phyloP scores from a whole-genome alignment of 2,797 vertebrate genomes.

The Macroramphosus scolopax region DNA sequence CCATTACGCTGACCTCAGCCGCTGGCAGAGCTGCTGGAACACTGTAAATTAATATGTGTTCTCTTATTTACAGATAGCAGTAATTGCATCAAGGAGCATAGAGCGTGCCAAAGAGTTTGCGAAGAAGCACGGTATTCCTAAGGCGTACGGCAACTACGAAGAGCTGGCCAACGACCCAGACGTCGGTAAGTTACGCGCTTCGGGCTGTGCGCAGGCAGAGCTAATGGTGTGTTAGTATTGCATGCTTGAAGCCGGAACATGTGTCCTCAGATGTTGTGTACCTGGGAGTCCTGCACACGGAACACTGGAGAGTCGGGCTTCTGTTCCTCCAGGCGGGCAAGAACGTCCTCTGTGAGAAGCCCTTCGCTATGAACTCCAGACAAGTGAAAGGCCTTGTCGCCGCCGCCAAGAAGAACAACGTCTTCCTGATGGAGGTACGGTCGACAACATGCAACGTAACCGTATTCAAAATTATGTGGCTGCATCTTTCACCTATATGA shows the following conservation, averaged over 20 bases:
- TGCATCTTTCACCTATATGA: too few species aligned
- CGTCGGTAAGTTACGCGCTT: conserved; percentile 65
- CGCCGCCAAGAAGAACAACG: conserved; percentile 58
- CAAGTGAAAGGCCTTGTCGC: conserved; percentile 73
- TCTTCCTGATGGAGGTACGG: conserved; percentile 84
- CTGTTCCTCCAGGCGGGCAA: conserved; percentile 75
- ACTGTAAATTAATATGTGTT: conserved; percentile 9
- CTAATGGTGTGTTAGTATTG: conserved; percentile 4
- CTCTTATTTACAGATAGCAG: conserved; percentile 63
- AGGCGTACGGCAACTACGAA: conserved; percentile 76
- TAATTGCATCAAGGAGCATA: conserved; percentile 74
- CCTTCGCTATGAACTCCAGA: conserved; percentile 75
- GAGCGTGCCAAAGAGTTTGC: conserved; percentile 73
- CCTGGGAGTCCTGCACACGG: conserved; percentile 77
- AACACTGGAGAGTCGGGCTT: conserved; percentile 71
- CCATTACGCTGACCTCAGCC: too few species aligned
- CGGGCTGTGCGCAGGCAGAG: background rate
- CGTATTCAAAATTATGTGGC: too few species aligned
- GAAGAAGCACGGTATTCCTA: conserved; percentile 68
- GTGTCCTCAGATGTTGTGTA: conserved; percentile 75
- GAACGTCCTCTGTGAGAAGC: conserved; percentile 82
- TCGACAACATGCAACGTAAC: too few species aligned
- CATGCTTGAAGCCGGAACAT: conserved; percentile 22
- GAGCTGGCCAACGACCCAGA: conserved; percentile 73
- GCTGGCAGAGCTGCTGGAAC: background rate